Evolutionary conservation across 2,113 vertebrate genomes (phyloP), one percentile per base, ranked within the genome.

Genomic region (Salvelinus fontinalis): DNA sequence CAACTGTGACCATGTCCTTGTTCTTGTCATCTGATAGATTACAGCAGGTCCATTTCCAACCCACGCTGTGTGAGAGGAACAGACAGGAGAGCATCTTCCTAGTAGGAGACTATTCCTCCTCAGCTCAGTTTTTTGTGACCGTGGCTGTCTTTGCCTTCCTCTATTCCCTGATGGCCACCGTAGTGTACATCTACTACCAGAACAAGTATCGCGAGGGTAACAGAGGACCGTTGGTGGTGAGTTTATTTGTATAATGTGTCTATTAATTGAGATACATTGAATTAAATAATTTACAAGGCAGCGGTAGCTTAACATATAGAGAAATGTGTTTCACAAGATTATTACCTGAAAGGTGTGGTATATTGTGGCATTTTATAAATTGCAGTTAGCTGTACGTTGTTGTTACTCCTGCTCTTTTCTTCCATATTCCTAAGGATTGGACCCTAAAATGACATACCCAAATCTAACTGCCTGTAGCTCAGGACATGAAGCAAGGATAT

Each of bases 141-240:
- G 94, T 98, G 0, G 97, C 97, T 0, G 97, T 99, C 87, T 95
- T 98, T 0, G 95, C 97, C 60, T 99, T 99, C 89, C 93, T 99
- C 49, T 99, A 99, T 89, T 99, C 98, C 0, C 90, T 99, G 87
- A 93, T 97, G 20, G 98, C 98, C 75, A 99, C 97, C 0, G 90
- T 99, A 11, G 96, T 99, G 81, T 99, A 99, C 78, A 95, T 99
- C 82, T 99, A 98, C 93, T 99, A 97, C 93, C 98, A 99, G 93
- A 98, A 99, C 89, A 98, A 97, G 88, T 99, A 99, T 87, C 92
- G 96, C 78, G 97, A 96, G 84, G 97, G 99, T 93, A 99, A 99
- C 94, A 95, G 97, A 75, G 98, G 98, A 2, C 98, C 98, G 27
- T 88, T 97, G 67, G 93, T 98, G 92, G 98, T 99, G 92, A 97